Base-by-base conservation (phyloP, 2,113 vertebrate genomes). In the Microcebus jonahi region DNA sequence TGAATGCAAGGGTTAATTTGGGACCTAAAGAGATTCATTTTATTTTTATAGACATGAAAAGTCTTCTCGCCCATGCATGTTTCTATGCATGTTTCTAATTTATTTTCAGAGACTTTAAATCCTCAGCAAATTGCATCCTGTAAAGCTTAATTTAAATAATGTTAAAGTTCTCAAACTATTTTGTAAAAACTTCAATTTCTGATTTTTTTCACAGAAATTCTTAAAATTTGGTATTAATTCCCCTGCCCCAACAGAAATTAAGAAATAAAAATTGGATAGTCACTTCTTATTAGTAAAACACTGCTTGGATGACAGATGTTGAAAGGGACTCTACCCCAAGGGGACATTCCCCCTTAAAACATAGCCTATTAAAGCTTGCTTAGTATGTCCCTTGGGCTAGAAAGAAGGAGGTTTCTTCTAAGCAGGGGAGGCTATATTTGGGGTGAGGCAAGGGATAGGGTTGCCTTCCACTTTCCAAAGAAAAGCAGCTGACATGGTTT, bases 111-210 rank as follows among this genome's bases (percentile, higher is more conserved):
- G 61, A 65, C 73, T 87, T 39, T 70, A 76, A 87, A 89, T 77
- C 73, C 36, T 84, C 1, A 31, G 86, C 8, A 80, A 91, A 88
- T 36, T 82, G 71, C 31, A 68, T 34, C 42, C 4, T n/a, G 3
- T 70, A 95, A 85, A 71, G 57, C 42, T 81, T 57, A 65, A 70
- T 29, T 95, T 96, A 93, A 97, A 61, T 91, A 96, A 93, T 70
- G 81, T 73, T 93, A 12, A 87, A 97, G 75, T 94, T 83, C 71
- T 27, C 67, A 76, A 11, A 48, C 53, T 67, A 25, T 85, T 96
- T 71, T 86, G 17, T 77, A 90, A 85, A 55, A 34, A 23, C 57
- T 50, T 67, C 27, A 39, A 65, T 12, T 42, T 85, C 92, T 68
- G 45, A 45, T 59, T 84, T 97, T 97, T 92, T 84, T 57, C 53